Conservation (phyloP, 2,888 invertebrate species). For the Dugesia japonica region DNA sequence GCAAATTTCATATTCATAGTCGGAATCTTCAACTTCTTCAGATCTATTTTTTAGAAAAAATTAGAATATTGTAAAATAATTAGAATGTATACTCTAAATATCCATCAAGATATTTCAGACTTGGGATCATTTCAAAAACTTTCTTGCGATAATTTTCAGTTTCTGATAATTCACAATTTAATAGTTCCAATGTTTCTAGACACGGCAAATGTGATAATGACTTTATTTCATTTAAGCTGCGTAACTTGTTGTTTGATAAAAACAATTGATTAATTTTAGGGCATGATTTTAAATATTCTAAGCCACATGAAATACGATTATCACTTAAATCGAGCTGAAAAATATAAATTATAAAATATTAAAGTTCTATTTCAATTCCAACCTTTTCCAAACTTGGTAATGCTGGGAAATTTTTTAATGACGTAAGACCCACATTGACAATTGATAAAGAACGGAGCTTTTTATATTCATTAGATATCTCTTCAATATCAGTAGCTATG, state of each 20-base stretch:
- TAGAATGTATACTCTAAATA: conserved; percentile 49
- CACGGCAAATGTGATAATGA: conserved; percentile 63
- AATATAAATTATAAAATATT: conserved; percentile 36
- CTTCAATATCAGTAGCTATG: conserved; percentile 75
- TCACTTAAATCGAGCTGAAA: conserved; percentile 74
- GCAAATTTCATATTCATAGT: neutral
- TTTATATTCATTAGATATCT: conserved; percentile 76
- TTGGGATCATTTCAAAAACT: conserved; percentile 74
- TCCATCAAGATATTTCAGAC: conserved; percentile 80
- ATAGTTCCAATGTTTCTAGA: conserved; percentile 72
- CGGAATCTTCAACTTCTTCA: neutral
- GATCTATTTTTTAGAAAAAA: neutral
- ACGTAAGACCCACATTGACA: conserved; percentile 83
- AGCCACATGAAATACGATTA: conserved; percentile 71
- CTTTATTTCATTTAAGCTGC: conserved; percentile 73
- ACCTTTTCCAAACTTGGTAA: conserved; percentile 76
- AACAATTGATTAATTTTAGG: conserved; percentile 76
- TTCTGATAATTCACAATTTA: conserved; percentile 80
- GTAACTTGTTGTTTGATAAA: conserved; percentile 87
- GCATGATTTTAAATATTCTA: conserved; percentile 66
- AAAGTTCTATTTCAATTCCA: conserved; percentile 36
- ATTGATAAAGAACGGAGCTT: conserved; percentile 75
- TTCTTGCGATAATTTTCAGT: conserved; percentile 76
- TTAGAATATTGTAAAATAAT: neutral
- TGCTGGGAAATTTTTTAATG: conserved; percentile 83